phyloP scores from a whole-genome alignment of 2,797 vertebrate genomes.

The Centroberyx gerrardi region DNA sequence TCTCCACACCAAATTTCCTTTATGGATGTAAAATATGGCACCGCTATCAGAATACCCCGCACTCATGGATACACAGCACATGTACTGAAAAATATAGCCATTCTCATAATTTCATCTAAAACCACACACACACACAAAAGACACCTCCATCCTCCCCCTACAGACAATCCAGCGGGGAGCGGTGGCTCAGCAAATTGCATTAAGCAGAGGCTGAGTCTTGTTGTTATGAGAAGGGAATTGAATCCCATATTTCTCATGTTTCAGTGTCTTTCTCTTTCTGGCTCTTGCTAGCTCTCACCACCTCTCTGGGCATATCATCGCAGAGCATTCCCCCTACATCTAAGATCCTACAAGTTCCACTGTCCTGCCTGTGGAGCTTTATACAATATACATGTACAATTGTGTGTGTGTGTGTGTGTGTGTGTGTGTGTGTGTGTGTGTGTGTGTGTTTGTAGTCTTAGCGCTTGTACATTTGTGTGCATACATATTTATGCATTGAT shows the following conservation, averaged over 20 bases:
- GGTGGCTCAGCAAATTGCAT: conserved; percentile 40
- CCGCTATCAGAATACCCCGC: conserved; percentile 18
- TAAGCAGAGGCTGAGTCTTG: conserved; percentile 14
- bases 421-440: conserved; percentile 6
- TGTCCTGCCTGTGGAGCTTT: conserved; percentile 18
- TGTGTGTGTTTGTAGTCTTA: background rate
- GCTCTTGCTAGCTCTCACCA: conserved; percentile 12
- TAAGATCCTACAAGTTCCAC: conserved; percentile 32
- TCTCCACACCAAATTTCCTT: conserved; percentile 10
- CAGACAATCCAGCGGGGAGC: conserved; percentile 4
- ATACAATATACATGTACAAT: conserved; percentile 7
- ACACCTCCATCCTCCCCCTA: conserved; percentile 15
- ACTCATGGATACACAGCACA: background rate
- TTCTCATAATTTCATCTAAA: conserved; percentile 3
- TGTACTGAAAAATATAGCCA: conserved; percentile 13
- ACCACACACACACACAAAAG: background rate
- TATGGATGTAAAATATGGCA: background rate
- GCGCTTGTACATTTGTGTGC: background rate
- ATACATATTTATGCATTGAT: background rate
- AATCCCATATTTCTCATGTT: conserved; percentile 37
- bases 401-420: background rate
- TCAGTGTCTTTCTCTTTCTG: background rate
- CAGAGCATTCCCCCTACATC: conserved; percentile 14
- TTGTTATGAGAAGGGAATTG: conserved; percentile 33
- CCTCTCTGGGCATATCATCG: conserved; percentile 35